Evolutionary conservation across 2,888 invertebrate genomes (phyloP), one percentile per base, ranked within the genome.

Genomic region (Linnaemya tessellans): DNA sequence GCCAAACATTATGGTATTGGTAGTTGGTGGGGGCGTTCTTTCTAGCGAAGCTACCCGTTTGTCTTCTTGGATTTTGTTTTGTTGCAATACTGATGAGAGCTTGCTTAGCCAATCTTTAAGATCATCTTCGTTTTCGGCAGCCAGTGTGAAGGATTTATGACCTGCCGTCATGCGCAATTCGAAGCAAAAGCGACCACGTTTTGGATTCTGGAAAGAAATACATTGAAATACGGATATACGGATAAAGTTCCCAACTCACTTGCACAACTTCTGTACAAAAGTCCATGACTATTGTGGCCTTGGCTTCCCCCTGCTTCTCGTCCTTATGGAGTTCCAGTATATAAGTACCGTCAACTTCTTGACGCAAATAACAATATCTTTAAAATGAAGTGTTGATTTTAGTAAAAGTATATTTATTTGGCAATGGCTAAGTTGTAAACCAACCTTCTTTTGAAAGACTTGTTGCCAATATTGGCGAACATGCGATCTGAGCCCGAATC

Each of bases 291-390:
- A 98, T 97, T 46, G 97, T 96, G 87, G 97, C 96, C 93, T 98
- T 98, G 0, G 97, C 96, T 89, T 98, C 98, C 35, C 95, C 95
- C 93, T 97, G 97, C 91, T 96, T 96, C 86, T 98, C 98, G 93
- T 98, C 98, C 93, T 98, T 98, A 92, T 97, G 97, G 88, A 98
- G 94, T 93, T 98, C 98, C 73, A 98, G 94, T 89, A 97, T 96
- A 90, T 97, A 98, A 0, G 97, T 97, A 62, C 97, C 97, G 91
- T 98, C 98, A 41, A 97, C 96, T 93, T 98, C 97, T 92, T 97
- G 96, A 86, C 97, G 94, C 91, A 98, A 94, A 93, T 96, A 96
- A 93, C 98, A 98, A 93, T 96, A 98, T 84, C 95, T 94, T 22
- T 1, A 35, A 51, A 22, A 43, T 3, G 18, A 30, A 10, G 70